Evolutionary conservation across 2,888 invertebrate species (phyloP).

Genomic region (Tetramorium bicarinatum): DNA sequence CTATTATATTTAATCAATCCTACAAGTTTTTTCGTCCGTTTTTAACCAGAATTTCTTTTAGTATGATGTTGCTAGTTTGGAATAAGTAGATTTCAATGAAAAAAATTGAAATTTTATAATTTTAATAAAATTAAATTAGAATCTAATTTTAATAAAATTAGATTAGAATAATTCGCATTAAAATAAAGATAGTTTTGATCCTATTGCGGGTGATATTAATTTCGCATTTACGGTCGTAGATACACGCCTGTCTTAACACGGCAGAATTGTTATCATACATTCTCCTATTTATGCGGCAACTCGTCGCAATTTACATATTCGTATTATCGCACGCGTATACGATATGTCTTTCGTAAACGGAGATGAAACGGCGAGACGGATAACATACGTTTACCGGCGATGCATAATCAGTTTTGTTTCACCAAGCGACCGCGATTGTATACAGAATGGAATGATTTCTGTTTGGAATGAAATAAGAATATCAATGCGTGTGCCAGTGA

Average conservation of each 20-base stretch:
- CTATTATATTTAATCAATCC: too few species aligned
- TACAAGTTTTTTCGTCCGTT: too few species aligned
- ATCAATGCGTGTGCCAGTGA: constrained; percentile 64
- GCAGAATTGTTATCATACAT: constrained; percentile 12
- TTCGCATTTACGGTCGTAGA: background rate
- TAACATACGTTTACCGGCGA: background rate
- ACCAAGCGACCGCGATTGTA: constrained; percentile 58
- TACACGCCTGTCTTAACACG: background rate
- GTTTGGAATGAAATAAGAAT: constrained; percentile 66
- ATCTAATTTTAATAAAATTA: background rate
- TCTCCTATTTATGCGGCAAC: constrained; percentile 23
- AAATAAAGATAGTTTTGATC: background rate
- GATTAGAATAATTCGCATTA: background rate
- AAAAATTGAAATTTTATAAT: background rate
- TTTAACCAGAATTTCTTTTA: background rate
- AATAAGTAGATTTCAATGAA: background rate
- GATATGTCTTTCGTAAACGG: constrained; percentile 36
- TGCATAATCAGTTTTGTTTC: constrained; percentile 28
- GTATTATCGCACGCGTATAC: constrained; percentile 1
- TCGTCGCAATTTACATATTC: constrained; percentile 25
- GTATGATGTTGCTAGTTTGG: background rate
- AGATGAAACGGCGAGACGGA: constrained; percentile 30
- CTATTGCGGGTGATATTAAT: background rate
- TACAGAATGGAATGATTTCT: constrained; percentile 54
- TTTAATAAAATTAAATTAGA: background rate